phyloP scores from a whole-genome alignment of 2,113 vertebrate species.

The Hypanus sabinus region DNA sequence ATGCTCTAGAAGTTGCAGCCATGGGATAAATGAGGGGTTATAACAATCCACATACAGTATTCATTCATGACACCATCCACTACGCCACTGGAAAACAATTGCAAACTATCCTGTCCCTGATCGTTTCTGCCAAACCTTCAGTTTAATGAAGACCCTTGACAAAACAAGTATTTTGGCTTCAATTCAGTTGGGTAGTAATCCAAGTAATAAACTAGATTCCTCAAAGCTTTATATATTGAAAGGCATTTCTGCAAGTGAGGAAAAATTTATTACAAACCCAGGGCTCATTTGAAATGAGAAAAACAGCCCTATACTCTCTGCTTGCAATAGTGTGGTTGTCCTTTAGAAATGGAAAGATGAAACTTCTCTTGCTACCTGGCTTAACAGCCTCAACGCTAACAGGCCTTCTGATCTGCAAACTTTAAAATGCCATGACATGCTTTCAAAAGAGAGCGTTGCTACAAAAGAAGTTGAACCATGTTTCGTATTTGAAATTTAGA shows the following conservation, averaged over 20 bases:
- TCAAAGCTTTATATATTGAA: background rate
- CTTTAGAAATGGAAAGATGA: background rate
- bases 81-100: background rate
- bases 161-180: constrained; percentile 14
- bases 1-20: background rate
- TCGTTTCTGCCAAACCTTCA: background rate
- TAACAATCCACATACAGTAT: background rate
- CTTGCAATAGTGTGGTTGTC: background rate
- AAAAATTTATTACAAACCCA: background rate
- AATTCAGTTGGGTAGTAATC: background rate
- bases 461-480: background rate
- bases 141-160: background rate
- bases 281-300: background rate
- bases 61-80: background rate
- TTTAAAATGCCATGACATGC: no score
- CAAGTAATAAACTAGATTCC: constrained; percentile 25
- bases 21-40: background rate
- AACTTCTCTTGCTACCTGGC: background rate
- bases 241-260: background rate
- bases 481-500: background rate
- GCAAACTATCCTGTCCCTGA: background rate
- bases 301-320: background rate
- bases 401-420: no score
- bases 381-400: background rate
- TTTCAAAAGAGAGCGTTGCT: background rate